Evolutionary conservation across 2,113 vertebrate genomes (phyloP).

Genomic region (Melozone crissalis): DNA sequence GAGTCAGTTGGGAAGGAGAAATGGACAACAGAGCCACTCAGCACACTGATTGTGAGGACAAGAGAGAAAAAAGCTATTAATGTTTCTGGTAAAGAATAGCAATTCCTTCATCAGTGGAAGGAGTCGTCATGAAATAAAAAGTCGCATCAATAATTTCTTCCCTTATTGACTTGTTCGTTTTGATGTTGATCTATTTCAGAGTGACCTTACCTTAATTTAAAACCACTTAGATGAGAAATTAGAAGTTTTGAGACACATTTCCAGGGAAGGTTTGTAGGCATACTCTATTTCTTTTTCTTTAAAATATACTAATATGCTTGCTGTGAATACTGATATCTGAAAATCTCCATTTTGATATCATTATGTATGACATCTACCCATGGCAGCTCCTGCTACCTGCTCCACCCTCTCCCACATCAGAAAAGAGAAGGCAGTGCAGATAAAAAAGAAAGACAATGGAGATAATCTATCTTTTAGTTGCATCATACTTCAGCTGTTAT

Average conservation of each 20-base stretch:
- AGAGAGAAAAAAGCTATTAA: background rate
- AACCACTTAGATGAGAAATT: background rate
- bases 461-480: background rate
- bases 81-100: background rate
- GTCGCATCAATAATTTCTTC: background rate
- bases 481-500: background rate
- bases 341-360: background rate
- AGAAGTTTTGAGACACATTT: background rate
- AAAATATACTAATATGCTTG: too few relatives aligned
- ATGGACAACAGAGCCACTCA: conserved; percentile 30
- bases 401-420: background rate
- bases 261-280: background rate
- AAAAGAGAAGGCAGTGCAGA: background rate
- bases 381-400: background rate
- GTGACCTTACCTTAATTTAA: background rate
- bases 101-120: background rate
- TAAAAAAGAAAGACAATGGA: background rate
- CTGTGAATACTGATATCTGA: background rate
- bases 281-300: background rate
- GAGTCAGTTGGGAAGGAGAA: conserved; percentile 27
- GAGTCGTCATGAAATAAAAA: background rate
- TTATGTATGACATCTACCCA: background rate
- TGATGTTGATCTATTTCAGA: background rate
- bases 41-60: rapidly evolving
- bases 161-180: background rate